Base-by-base conservation (phyloP, 1,140 invertebrate genomes). In the Cherax destructor region DNA sequence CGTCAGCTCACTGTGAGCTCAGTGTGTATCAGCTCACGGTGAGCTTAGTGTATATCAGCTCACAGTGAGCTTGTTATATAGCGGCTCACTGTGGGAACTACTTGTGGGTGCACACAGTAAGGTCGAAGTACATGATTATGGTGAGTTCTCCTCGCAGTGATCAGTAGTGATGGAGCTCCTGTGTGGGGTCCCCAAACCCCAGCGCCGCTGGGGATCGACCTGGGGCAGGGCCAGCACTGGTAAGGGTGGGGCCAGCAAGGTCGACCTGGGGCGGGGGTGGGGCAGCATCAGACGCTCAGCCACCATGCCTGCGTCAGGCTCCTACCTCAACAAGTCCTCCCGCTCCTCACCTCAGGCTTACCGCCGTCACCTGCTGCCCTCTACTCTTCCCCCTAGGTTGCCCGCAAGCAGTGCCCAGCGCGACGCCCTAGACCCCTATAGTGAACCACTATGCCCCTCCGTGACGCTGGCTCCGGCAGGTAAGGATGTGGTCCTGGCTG, bases 81-180 rank as follows among this genome's bases (percentile, higher is more conserved):
- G 30, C 30, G 30, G 30, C 30, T 41, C 30, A 41, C 30, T 41
- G 30, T 41, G 30, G 30, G 30, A 41, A 41, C 30, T 1, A 41
- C 30, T 0, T 41, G 30, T 41, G 2, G 30, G 30, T 41, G 30
- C 30, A 41, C 30, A 41, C 30, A 41, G 30, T 41, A 41, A 41
- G 30, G 30, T 41, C 30, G 30, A 1, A 41, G 30, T 41, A 41
- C 30, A 41, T 41, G 30, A 41, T 24, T 24, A 84, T 61, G 61
- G 61, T 11, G 61, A 61, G 30, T 41, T 41, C 41, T 47, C 61
- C 47, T 41, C 30, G 30, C 10, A 52, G 50, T 59, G 50, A n/a
- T 10, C n/a, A 59, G 72, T 76, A 76, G 72, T 56, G 69, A 88
- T 88, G 86, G 86, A 88, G 86, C 61, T 88, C 41, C 59, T 88